Evolutionary conservation across 1,140 invertebrate species (phyloP).

Genomic region (Mycetomoellerius zeteki): DNA sequence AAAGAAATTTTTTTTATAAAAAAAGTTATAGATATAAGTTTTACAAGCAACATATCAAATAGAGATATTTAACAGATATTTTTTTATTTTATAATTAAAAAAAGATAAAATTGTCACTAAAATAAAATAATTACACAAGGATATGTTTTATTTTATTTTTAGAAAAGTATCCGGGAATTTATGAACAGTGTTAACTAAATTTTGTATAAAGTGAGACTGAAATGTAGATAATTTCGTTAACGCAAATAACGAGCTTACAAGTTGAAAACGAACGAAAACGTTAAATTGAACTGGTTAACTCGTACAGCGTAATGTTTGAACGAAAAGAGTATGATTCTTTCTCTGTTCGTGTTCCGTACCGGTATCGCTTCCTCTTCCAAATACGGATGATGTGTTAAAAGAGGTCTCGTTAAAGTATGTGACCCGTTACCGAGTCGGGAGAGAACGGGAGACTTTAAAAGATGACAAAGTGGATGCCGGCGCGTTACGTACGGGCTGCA

Average conservation of each 20-base stretch:
- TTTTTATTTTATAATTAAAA: too few species aligned
- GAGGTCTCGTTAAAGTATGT: slow-evolving; percentile 62
- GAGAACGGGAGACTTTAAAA: slow-evolving; percentile 59
- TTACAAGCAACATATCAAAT: too few species aligned
- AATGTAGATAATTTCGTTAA: background rate
- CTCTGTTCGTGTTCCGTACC: background rate
- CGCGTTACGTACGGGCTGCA: slow-evolving; percentile 59
- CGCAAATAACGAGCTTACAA: background rate
- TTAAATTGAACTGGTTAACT: slow-evolving; percentile 41
- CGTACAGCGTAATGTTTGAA: background rate
- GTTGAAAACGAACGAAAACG: slow-evolving; percentile 32
- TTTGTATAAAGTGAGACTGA: background rate
- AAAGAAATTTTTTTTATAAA: too few species aligned
- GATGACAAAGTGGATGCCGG: slow-evolving; percentile 69
- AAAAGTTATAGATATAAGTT: too few species aligned
- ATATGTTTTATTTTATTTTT: too few species aligned
- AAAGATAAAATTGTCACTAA: too few species aligned
- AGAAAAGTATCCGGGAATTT: too few species aligned
- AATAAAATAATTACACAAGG: too few species aligned
- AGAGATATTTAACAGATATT: too few species aligned
- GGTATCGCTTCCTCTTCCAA: slow-evolving; percentile 24
- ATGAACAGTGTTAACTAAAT: background rate
- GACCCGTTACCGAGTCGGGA: slow-evolving; percentile 55
- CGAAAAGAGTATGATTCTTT: background rate
- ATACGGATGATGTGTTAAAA: slow-evolving; percentile 57